Conservation (phyloP, 2,888 invertebrate genomes). For the Cataglyphis albicans region DNA sequence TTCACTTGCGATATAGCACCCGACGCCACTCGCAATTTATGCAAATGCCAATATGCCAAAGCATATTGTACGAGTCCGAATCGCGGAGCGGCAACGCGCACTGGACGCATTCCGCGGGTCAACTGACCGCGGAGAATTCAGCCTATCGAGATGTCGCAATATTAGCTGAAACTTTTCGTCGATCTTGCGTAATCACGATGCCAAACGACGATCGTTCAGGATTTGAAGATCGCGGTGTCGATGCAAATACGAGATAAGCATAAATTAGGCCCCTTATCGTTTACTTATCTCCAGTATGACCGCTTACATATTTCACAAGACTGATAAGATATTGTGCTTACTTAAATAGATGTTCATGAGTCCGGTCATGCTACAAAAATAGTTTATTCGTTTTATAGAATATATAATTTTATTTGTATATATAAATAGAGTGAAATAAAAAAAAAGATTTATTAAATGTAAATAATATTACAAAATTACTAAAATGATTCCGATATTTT, state of each 20-base stretch:
- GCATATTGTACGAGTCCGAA: constrained; percentile 64
- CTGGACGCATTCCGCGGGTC: constrained; percentile 68
- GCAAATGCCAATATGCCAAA: constrained; percentile 67
- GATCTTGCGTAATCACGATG: constrained; percentile 32
- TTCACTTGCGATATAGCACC: constrained; percentile 31
- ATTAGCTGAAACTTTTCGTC: constrained; percentile 45
- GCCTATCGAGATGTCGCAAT: constrained; percentile 40
- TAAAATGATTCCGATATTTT: neutral
- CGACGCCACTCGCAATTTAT: constrained; percentile 57
- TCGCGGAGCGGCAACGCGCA: constrained; percentile 59
- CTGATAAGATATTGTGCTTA: neutral
- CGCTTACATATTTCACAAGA: neutral
- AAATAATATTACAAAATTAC: neutral
- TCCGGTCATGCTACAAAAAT: neutral
- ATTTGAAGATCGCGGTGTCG: neutral
- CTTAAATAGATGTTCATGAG: neutral
- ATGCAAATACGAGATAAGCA: neutral
- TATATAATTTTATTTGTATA: neutral
- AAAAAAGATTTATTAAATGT: neutral
- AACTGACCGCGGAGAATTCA: constrained; percentile 69
- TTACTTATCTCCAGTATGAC: neutral
- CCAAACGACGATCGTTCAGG: constrained; percentile 20
- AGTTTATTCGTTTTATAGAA: neutral
- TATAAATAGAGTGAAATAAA: neutral
- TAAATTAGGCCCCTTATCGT: neutral